Conservation (phyloP, 2,888 invertebrate genomes). For the Yponomeuta sedellus region DNA sequence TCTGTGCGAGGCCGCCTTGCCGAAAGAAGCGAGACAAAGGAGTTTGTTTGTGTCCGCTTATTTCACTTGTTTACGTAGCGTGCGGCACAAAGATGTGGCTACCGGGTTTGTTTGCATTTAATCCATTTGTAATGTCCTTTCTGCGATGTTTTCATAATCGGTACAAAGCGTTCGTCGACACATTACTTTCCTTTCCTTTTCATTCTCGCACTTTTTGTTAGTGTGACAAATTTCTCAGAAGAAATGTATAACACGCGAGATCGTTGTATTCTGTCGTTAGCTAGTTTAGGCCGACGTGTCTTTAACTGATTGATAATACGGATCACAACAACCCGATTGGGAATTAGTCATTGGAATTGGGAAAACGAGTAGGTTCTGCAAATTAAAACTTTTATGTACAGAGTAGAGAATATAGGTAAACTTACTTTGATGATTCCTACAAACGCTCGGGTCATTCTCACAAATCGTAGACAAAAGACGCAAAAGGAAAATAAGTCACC, state of each 20-base stretch:
- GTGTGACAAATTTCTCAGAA: neutral
- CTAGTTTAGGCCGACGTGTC: neutral
- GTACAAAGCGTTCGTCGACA: conserved; percentile 37
- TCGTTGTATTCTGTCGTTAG: neutral
- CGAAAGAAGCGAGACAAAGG: conserved; percentile 53
- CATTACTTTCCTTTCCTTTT: conserved; percentile 28
- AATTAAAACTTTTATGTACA: neutral
- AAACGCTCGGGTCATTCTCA: conserved; percentile 13
- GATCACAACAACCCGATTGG: neutral
- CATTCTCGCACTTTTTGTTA: conserved; percentile 5
- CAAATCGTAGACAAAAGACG: conserved; percentile 17
- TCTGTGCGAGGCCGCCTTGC: conserved; percentile 29
- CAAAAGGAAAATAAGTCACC: conserved; percentile 35
- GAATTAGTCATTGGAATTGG: neutral
- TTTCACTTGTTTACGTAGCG: conserved; percentile 58
- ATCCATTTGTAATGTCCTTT: conserved; percentile 65
- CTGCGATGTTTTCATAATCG: conserved; percentile 50
- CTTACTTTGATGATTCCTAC: neutral
- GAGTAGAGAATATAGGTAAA: neutral
- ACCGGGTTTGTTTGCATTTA: conserved; percentile 64
- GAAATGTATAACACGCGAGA: neutral
- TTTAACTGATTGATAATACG: neutral
- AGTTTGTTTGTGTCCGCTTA: conserved; percentile 63
- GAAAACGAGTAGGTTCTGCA: neutral
- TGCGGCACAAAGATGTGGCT: conserved; percentile 42